These are phyloP conservation scores for Hyles euphorbiae DNA, from an alignment of 1,140 invertebrate species.

Conservation along the genomic window DNA sequence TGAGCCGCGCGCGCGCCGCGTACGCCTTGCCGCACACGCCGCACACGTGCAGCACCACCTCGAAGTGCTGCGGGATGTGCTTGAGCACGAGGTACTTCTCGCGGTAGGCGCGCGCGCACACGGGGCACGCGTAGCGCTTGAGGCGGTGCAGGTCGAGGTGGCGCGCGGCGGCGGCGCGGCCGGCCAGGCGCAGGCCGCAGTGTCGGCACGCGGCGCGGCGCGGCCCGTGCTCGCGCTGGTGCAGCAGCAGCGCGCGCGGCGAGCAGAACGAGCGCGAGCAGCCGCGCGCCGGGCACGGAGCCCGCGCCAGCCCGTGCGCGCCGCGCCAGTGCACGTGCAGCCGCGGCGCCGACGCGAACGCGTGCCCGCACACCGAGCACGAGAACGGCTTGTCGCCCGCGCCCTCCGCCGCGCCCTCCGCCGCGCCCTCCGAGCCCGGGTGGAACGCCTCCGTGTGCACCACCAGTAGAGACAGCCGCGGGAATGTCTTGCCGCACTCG, in stretches of 20 bases:
- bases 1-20: conserved; percentile 39
- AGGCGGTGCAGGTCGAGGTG: conserved; percentile 52
- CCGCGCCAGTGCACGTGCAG: conserved; percentile 35
- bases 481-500: conserved; percentile 41
- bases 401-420: conserved; percentile 1
- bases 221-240: conserved; percentile 38
- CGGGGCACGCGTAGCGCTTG: conserved; percentile 44
- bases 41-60: conserved; percentile 51
- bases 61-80: conserved; percentile 54
- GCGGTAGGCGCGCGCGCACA: conserved; percentile 42
- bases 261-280: conserved; percentile 27
- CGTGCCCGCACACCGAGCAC: conserved; percentile 34
- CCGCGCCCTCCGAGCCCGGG: conserved; percentile 6
- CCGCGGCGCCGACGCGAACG: conserved; percentile 21
- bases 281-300: conserved; percentile 30
- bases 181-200: conserved; percentile 44
- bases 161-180: conserved; percentile 32
- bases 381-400: conserved; percentile 30
- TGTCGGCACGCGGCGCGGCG: conserved; percentile 34
- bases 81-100: conserved; percentile 48
- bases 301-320: conserved; percentile 23
- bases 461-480: conserved; percentile 44
- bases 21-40: conserved; percentile 56
- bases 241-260: conserved; percentile 40
- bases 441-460: conserved; percentile 42